Percentiles rank a stretch among this genome's conserved stretches.
Conservation (phyloP, 2,113 vertebrate genomes). For the Rhinoderma darwinii region DNA sequence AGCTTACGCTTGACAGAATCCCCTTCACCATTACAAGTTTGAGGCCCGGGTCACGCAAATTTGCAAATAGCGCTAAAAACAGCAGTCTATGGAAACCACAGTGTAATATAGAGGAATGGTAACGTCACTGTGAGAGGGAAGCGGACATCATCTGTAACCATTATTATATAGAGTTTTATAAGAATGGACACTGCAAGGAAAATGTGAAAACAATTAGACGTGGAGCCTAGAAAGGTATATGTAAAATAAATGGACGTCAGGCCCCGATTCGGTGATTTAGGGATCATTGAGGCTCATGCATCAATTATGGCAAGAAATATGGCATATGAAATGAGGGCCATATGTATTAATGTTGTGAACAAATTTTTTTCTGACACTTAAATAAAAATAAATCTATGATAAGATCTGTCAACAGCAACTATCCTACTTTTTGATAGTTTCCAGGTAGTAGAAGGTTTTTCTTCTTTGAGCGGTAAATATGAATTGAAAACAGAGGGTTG, state of each 20-base stretch:
- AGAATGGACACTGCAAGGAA: background rate
- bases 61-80: slow-evolving; percentile 17
- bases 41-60: slow-evolving; percentile 24
- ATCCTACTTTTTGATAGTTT: too few relatives aligned
- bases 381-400: background rate
- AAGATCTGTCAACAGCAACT: background rate
- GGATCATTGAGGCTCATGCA: background rate
- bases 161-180: slow-evolving; percentile 18
- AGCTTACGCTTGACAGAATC: slow-evolving; percentile 39
- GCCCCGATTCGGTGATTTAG: background rate
- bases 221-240: background rate
- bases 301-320: background rate
- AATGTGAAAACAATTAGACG: slow-evolving; percentile 18
- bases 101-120: slow-evolving; percentile 9
- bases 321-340: background rate
- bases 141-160: background rate
- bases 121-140: background rate
- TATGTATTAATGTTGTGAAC: background rate
- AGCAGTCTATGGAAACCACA: slow-evolving; percentile 12
- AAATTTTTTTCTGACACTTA: too few relatives aligned
- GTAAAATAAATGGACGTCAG: background rate
- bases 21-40: slow-evolving; percentile 1
- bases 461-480: too few relatives aligned
- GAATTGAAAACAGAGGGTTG: too few relatives aligned
- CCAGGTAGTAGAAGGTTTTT: too few relatives aligned